These are phyloP conservation scores for Crenuchus spilurus DNA, from an alignment of 2,797 vertebrate genomes.

Conservation along the genomic window DNA sequence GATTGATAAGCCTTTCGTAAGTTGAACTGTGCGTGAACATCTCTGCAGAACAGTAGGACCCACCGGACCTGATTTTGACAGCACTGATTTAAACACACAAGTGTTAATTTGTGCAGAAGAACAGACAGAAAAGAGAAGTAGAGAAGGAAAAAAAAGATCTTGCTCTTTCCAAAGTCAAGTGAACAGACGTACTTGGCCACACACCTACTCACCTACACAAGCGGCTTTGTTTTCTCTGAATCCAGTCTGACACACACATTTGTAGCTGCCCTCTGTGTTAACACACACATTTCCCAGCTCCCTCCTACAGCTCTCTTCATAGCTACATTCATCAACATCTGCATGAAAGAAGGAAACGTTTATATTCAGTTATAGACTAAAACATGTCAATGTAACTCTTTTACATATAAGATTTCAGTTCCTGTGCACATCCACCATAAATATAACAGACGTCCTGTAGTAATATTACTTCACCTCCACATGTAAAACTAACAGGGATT, in stretches of 20 bases:
- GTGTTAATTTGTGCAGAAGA: not conserved
- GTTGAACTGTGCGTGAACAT: too few relatives aligned
- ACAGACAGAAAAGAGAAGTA: slow-evolving; percentile 30
- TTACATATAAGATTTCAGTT: too few relatives aligned
- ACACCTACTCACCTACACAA: slow-evolving; percentile 70
- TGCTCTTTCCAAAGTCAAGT: too few relatives aligned
- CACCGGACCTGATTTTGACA: too few relatives aligned
- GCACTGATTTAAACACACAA: too few relatives aligned
- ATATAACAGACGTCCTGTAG: too few relatives aligned
- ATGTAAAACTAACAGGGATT: too few relatives aligned
- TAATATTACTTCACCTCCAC: too few relatives aligned
- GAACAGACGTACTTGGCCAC: too few relatives aligned
- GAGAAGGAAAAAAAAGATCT: not conserved
- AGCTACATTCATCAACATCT: slow-evolving; percentile 84
- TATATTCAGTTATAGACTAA: not conserved
- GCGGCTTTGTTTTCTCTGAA: slow-evolving; percentile 70
- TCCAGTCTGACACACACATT: slow-evolving; percentile 75
- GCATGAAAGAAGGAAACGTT: not conserved
- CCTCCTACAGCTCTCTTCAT: slow-evolving; percentile 75
- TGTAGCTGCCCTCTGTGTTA: slow-evolving; percentile 80
- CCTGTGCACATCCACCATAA: too few relatives aligned
- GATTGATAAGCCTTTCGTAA: too few relatives aligned
- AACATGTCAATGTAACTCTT: not conserved
- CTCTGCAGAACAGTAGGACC: too few relatives aligned
- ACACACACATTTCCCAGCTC: slow-evolving; percentile 80